Base-by-base conservation (phyloP, 2,113 vertebrate genomes). In the Microtus montanus region DNA sequence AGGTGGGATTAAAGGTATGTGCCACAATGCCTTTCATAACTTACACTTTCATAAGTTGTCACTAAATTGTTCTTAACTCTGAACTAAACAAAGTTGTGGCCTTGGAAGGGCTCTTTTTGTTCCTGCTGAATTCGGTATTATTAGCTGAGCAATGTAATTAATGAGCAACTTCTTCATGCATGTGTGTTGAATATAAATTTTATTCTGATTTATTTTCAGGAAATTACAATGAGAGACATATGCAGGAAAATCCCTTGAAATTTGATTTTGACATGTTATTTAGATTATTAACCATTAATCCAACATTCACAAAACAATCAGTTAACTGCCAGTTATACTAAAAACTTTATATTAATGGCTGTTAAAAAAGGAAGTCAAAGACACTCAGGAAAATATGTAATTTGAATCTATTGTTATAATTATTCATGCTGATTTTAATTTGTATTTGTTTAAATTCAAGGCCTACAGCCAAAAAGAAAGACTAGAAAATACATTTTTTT, bases 141-240 rank as follows among this genome's bases (percentile, higher is more conserved):
- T 84, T 86, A 92, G 17, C 2, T 75, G 15, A 49, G 49, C 49
- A 49, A 49, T 49, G 10, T 49, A 11, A 49, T 49, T 49, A 49
- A 49, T 49, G 47, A 49, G 47, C 47, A 49, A 49, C 28, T 14
- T 28, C 6, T 66, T 54, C 66, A 7, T 61, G 7, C n/a, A 4
- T 52, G 2, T 80, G 17, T 89, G 5, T 80, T 73, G 64, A 49
- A 10, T 24, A 41, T 9, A 24, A 33, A 0, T 77, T 79, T 73
- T 83, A 68, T 52, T 74, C 63, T 73, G 80, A 75, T 91, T 80
- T 92, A 12, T 83, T 87, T 77, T 47, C 58, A 85, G 49, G 75
- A 79, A 52, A 71, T 85, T 88, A 58, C 64, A 92, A 66, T 54
- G 8, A 80, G 33, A 61, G 19, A 19, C 2, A 15, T 17, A 66